phyloP scores from a whole-genome alignment of 2,797 vertebrate species.

The Lagodon rhomboides region DNA sequence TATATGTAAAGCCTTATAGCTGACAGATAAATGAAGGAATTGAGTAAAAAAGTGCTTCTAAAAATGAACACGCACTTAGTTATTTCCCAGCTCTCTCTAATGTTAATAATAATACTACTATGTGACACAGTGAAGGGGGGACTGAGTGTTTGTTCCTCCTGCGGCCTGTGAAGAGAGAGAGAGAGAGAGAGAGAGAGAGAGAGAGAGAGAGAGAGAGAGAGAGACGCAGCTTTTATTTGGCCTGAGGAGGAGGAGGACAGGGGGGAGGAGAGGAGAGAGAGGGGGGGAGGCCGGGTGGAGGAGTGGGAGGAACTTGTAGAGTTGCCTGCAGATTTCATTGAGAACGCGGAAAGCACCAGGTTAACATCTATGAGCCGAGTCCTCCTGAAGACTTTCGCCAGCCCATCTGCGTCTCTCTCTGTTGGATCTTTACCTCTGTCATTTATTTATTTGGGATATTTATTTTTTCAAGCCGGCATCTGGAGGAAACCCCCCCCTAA shows the following conservation, averaged over 20 bases:
- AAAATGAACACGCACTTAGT: not conserved
- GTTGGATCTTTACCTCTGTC: slow-evolving; percentile 68
- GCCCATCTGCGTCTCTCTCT: slow-evolving; percentile 17
- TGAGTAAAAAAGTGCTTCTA: too few species aligned
- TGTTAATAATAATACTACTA: not conserved
- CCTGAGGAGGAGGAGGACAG: slow-evolving; percentile 47
- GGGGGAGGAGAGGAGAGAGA: slow-evolving; percentile 4
- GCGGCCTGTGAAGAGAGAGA: not conserved
- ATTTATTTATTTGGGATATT: slow-evolving; percentile 64
- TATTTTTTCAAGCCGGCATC: slow-evolving; percentile 60
- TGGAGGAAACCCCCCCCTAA: slow-evolving; percentile 56
- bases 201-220: not conserved
- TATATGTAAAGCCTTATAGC: too few species aligned
- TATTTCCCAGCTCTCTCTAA: not conserved
- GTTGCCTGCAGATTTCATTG: slow-evolving; percentile 74
- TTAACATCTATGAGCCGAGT: slow-evolving; percentile 70
- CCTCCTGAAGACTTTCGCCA: slow-evolving; percentile 42
- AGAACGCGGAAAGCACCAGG: slow-evolving; percentile 72
- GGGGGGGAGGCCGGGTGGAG: slow-evolving; percentile 3
- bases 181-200: not conserved
- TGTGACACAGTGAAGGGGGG: not conserved
- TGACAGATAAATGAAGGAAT: not conserved
- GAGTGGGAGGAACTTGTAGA: slow-evolving; percentile 76
- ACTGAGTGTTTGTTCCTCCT: not conserved
- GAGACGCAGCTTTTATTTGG: slow-evolving; percentile 46